Evolutionary conservation across 2,888 invertebrate genomes (phyloP), one percentile per base, ranked within the genome.

Genomic region (Limenitis camilla): DNA sequence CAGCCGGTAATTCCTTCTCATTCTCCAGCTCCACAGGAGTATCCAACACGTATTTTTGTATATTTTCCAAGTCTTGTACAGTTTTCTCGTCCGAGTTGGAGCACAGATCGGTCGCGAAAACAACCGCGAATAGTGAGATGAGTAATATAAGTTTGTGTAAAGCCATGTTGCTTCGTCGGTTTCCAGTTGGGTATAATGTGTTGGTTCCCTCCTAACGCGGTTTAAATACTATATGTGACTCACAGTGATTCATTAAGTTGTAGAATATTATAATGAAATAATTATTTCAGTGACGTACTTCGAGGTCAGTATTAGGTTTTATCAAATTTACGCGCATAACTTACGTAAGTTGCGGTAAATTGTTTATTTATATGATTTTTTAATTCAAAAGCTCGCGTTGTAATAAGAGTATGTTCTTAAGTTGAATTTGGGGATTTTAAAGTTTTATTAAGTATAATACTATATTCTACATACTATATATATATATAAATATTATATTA

Each of bases 1-100:
- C 57, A 0, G 19, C 19, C 19, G 64, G 61, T 2, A 60, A 60
- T 1, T 59, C 39, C 5, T 42, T 35, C 1, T 51, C 52, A 1
- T 48, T 28, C 8, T 57, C 49, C 0, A 41, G 33, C 9, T 58
- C 41, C 5, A 48, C 2, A 4, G 60, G 46, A 10, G 53, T 8
- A 27, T 55, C 40, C 5, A 40, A 9, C 4, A 52, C 31, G 5
- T 47, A 52, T 9, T 47, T 11, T 11, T 41, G 33, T 10, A 52
- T 28, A 1, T 47, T 41, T 6, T 52, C 52, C 0, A 47, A 10
- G 5, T 52, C 52, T 0, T 38, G 7, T 28, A 36, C 28, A 2
- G 31, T 47, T 41, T 41, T 52, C 7, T 52, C 52, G 6, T 47
- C 47, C 5, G 31, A 30, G 2, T 35, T 36, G 6, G 36, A 38